Evolutionary conservation across 2,888 invertebrate species (phyloP), one percentile per base, ranked within the genome.

Genomic region (Slavum lentiscoides): DNA sequence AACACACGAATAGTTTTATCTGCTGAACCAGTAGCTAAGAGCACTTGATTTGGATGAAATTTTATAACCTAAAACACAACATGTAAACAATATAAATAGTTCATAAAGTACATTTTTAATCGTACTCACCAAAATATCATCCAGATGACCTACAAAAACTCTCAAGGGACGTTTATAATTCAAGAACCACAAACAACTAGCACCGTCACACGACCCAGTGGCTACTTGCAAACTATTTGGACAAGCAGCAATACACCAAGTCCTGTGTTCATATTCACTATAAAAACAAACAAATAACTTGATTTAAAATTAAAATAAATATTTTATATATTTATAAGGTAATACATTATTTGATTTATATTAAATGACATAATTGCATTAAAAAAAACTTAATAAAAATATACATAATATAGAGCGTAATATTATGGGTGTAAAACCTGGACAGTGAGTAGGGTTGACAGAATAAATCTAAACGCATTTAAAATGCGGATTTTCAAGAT

Each of bases 21-120:
- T n/a, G 92, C 91, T 2, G 96, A 94, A 15, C 96, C 97, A 0
- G 95, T 94, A 59, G 95, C 96, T 84, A 97, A 86, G 86, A 97
- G 97, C 84, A 92, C 91, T 84, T 93, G 92, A 87, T 96, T 97
- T 0, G 96, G 95, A 88, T 97, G 97, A 88, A 97, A 96, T 85
- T 92, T 91, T n/a, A 94, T 90, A 85, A 92, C 91, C 93, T 93
- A 86, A 58, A 72, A 62, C 66, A 86, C 3, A 49, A 43, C 7
- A 43, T 43, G 55, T 55, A 55, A n/a, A 39, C 15, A 37, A 68
- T n/a, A 70, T 55, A 58, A 30, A 59, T n/a, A 17, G 39, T 8
- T 62, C 13, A 17, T 39, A 43, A 23, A 69, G 53, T 49, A 64
- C 7, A 43, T 73, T 8, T 69, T 64, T 9, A 82, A 75, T 62